Percentiles rank a stretch among this genome's conserved stretches.
phyloP scores from a whole-genome alignment of 2,113 vertebrate genomes.

The Alligator mississippiensis region DNA sequence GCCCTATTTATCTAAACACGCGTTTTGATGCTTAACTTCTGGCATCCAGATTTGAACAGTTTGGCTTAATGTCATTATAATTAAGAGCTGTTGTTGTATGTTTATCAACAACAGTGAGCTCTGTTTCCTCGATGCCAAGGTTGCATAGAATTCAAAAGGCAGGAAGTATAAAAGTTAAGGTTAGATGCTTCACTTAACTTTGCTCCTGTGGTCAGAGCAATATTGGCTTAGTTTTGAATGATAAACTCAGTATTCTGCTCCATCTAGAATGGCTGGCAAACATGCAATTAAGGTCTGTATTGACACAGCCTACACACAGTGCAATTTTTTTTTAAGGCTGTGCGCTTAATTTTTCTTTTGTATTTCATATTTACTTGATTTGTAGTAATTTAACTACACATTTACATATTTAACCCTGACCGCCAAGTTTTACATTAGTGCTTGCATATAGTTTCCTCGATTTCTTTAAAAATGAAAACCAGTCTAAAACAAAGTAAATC shows the following conservation, averaged over 20 bases:
- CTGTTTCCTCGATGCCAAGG: slow-evolving; percentile 44
- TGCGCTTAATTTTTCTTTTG: background rate
- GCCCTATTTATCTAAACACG: slow-evolving; percentile 34
- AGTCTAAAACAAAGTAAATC: background rate
- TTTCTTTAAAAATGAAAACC: background rate
- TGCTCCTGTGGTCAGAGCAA: background rate
- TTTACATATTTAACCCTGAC: background rate
- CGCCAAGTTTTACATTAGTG: background rate
- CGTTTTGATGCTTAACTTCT: slow-evolving; percentile 47
- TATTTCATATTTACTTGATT: background rate
- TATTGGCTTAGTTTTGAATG: slow-evolving; percentile 41
- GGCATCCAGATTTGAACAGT: slow-evolving; percentile 40
- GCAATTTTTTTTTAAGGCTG: slow-evolving; percentile 6
- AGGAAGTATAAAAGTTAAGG: background rate
- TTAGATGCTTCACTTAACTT: slow-evolving; percentile 6
- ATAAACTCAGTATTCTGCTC: background rate
- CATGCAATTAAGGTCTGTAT: background rate
- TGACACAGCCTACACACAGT: background rate
- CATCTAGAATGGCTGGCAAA: background rate
- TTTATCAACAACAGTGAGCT: slow-evolving; percentile 6
- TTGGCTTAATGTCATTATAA: slow-evolving; percentile 55
- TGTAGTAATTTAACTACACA: background rate
- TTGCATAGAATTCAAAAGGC: slow-evolving; percentile 19
- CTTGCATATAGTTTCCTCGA: background rate
- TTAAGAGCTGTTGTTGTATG: slow-evolving; percentile 26